Evolutionary conservation across 2,888 invertebrate genomes (phyloP), one percentile per base, ranked within the genome.

Genomic region (Corythucha ciliata): DNA sequence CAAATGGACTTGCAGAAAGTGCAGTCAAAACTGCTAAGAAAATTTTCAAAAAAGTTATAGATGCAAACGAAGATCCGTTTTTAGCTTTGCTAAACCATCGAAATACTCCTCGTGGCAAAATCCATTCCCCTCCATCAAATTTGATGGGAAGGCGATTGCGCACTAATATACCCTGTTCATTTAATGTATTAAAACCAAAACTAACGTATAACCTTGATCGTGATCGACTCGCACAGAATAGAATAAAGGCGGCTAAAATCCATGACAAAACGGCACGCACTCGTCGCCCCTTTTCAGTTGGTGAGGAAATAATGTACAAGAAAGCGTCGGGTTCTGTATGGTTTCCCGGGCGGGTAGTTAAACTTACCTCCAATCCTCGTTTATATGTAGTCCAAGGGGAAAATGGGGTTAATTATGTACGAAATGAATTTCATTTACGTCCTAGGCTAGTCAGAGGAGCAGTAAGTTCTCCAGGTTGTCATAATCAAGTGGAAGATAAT

Each of bases 1-100:
- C 49, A 20, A 49, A 49, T 33, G 49, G 42, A 7, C 24, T 24
- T n/a, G 49, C 49, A 7, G 49, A 49, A 33, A 25, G 36, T n/a
- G 21, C 42, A 2, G 49, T 49, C 3, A 29, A 42, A 21, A 42
- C 41, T 12, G 16, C 33, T 10, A 41, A 49, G 16, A 49, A 27
- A n/a, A 40, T 42, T 2, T 49, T 49, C 16, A 16, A 4, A n/a
- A 49, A 49, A 25, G 29, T 33, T 16, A 20, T 29, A 6, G 49
- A 49, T 20, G 8, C 42, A 2, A 24, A 24, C 2, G 49, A 49
- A 6, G 32, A 32, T 33, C 49, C 33, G 2, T 42, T 42, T 6
- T 16, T 49, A 16, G 49, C 49, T 3, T 22, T 49, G 12, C 29
- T 48, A 12, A 25, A 40, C 14, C 29, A 24, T 20, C 25, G 48